phyloP scores from a whole-genome alignment of 2,888 invertebrate species.

The Euplagia quadripunctaria region DNA sequence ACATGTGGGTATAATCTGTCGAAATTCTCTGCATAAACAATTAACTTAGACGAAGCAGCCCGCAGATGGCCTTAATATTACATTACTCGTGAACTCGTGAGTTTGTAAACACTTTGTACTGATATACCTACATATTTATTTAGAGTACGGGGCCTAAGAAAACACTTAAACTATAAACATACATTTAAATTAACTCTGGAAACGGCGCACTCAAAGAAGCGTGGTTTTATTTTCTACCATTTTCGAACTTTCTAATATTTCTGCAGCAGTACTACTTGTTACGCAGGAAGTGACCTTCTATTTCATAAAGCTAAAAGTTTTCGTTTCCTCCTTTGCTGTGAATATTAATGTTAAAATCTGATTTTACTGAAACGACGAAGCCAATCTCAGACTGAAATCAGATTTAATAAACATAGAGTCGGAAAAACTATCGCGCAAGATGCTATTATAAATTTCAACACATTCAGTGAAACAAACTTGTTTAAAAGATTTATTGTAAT shows the following conservation, averaged over 20 bases:
- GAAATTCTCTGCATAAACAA: conserved; percentile 46
- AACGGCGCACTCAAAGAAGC: background rate
- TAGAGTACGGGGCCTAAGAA: conserved; percentile 12
- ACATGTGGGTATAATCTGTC: conserved; percentile 49
- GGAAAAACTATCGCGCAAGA: too few species aligned
- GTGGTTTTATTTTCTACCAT: background rate
- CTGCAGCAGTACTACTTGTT: background rate
- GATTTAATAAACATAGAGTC: too few species aligned
- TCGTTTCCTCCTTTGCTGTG: too few species aligned
- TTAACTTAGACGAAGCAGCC: conserved; percentile 41
- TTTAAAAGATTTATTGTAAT: too few species aligned
- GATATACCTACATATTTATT: conserved; percentile 7
- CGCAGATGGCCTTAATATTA: conserved; percentile 35
- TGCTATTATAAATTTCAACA: too few species aligned
- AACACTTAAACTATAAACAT: conserved; percentile 22
- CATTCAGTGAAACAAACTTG: too few species aligned
- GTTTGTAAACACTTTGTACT: background rate
- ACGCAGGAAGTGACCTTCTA: background rate
- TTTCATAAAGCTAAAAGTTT: too few species aligned
- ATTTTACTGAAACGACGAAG: too few species aligned
- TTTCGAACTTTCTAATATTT: background rate
- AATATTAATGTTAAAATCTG: too few species aligned
- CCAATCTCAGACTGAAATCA: too few species aligned
- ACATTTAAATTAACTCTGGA: background rate
- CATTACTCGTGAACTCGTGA: conserved; percentile 5